phyloP scores from a whole-genome alignment of 1,140 invertebrate species.

The Drosophila biarmipes region DNA sequence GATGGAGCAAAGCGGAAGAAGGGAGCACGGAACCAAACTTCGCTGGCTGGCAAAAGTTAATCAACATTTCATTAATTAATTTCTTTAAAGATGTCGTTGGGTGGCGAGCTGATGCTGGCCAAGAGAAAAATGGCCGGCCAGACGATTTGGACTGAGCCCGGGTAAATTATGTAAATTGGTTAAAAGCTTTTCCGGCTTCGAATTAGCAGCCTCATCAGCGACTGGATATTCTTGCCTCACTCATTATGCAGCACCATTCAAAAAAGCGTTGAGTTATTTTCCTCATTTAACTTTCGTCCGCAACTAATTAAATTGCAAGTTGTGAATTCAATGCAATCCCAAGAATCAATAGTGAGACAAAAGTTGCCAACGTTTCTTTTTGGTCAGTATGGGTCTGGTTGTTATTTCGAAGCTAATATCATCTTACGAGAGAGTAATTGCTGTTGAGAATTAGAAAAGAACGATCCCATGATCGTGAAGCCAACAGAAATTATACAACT shows the following conservation, averaged over 20 bases:
- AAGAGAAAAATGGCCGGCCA: conserved; percentile 68
- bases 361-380: not conserved
- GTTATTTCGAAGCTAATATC: not conserved
- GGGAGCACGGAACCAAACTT: conserved; percentile 16
- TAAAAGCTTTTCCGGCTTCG: conserved; percentile 83
- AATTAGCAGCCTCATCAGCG: conserved; percentile 81
- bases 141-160: conserved; percentile 52
- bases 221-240: conserved; percentile 46
- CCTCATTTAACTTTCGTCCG: conserved; percentile 42
- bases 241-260: conserved; percentile 63
- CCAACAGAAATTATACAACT: too few species aligned
- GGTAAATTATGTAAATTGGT: conserved; percentile 81
- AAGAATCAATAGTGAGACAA: conserved; percentile 7
- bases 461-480: too few species aligned
- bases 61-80: conserved; percentile 84
- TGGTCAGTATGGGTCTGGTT: too few species aligned
- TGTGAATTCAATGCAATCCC: conserved; percentile 20
- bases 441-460: too few species aligned
- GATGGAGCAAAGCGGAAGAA: conserved; percentile 35
- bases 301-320: conserved; percentile 46
- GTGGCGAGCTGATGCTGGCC: conserved; percentile 21
- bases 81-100: conserved; percentile 80
- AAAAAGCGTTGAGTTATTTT: conserved; percentile 46
- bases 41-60: conserved; percentile 79
- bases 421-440: too few species aligned